These are phyloP conservation scores for Semibalanus balanoides DNA, from an alignment of 1,140 invertebrate genomes.

Conservation along the genomic window DNA sequence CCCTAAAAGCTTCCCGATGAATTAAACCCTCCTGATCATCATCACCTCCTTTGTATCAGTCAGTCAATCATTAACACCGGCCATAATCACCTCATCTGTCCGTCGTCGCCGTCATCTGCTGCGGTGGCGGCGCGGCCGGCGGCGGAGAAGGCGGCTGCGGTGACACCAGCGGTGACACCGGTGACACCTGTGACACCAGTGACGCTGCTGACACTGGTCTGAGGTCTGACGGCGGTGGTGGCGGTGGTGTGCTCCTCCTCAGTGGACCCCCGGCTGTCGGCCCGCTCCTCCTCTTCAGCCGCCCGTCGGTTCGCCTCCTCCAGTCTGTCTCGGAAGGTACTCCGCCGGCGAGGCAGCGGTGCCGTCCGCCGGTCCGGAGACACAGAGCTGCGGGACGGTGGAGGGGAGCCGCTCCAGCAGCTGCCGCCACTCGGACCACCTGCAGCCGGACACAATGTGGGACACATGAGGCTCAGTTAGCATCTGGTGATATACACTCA, in stretches of 20 bases:
- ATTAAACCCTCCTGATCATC: too few relatives aligned
- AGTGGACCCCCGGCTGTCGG: slow-evolving; percentile 3
- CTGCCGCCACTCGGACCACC: neutral
- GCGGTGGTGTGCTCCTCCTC: neutral
- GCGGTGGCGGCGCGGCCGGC: too few relatives aligned
- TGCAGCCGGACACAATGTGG: neutral
- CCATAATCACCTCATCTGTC: slow-evolving; percentile 25
- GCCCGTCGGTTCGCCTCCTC: neutral
- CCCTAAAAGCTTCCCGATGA: too few relatives aligned
- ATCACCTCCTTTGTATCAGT: too few relatives aligned
- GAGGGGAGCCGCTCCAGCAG: neutral
- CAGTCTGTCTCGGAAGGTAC: slow-evolving; percentile 3
- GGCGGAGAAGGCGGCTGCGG: too few relatives aligned
- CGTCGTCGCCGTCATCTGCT: neutral
- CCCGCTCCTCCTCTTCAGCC: slow-evolving; percentile 4
- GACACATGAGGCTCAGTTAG: too few relatives aligned
- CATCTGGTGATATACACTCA: too few relatives aligned
- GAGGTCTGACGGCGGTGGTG: neutral
- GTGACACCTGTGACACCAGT: too few relatives aligned
- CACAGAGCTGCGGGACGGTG: neutral
- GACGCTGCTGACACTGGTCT: too few relatives aligned
- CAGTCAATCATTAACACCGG: too few relatives aligned
- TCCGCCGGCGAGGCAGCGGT: neutral
- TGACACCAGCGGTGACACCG: slow-evolving; percentile 27
- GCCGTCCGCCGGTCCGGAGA: neutral